A percentile compares a stretch with the other conserved stretches of the same genome.
phyloP scores from a whole-genome alignment of 2,797 vertebrate genomes.

The Tangara arthus region DNA sequence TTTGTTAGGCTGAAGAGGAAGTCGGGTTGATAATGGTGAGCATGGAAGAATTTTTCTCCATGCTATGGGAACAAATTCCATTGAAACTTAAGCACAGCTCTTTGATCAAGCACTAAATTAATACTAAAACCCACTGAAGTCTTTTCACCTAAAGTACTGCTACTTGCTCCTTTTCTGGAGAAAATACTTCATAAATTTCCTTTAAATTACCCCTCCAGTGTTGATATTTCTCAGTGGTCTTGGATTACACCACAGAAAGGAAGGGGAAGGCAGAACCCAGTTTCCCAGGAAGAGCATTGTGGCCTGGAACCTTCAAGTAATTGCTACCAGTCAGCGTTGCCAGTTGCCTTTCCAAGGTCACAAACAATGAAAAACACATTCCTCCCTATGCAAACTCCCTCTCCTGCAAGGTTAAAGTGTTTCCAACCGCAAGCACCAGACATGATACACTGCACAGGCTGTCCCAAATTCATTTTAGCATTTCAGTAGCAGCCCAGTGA shows the following conservation, averaged over 20 bases:
- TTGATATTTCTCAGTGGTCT: neutral
- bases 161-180: neutral
- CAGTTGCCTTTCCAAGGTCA: neutral
- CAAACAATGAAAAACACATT: neutral
- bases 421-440: neutral
- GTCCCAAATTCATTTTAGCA: neutral
- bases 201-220: neutral
- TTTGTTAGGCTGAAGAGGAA: neutral
- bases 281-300: neutral
- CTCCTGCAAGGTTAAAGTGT: neutral
- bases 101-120: neutral
- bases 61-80: neutral
- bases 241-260: neutral
- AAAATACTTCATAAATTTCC: neutral
- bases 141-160: neutral
- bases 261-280: neutral
- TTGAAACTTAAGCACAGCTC: neutral
- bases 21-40: rapidly evolving
- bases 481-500: neutral
- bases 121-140: neutral
- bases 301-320: neutral
- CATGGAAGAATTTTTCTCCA: neutral
- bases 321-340: neutral
- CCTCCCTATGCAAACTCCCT: neutral
- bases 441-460: neutral